Conservation (phyloP, 2,888 invertebrate genomes). For the Scrobipalpa atriplicella region DNA sequence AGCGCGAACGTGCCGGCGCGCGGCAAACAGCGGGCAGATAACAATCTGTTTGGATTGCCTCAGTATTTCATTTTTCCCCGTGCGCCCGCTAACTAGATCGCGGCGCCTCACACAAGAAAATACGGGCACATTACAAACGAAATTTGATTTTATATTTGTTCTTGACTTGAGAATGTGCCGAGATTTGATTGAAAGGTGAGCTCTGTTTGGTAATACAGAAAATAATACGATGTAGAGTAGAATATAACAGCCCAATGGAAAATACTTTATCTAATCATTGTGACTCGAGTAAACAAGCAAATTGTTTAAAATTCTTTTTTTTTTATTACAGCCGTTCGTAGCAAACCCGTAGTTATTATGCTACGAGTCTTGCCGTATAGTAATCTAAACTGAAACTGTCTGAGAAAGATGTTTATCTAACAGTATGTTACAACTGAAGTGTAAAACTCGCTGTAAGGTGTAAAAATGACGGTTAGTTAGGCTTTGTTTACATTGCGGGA, state of each 20-base stretch:
- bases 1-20: conserved; percentile 78
- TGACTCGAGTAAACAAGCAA: too few species aligned
- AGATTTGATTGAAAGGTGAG: background rate
- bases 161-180: conserved; percentile 28
- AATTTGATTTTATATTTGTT: conserved; percentile 50
- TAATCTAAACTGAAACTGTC: background rate
- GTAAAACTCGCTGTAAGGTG: conserved; percentile 36
- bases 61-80: conserved; percentile 82
- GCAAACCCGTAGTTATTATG: background rate
- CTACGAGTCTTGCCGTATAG: background rate
- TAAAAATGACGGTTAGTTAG: conserved; percentile 71
- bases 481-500: conserved; percentile 57
- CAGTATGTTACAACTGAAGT: background rate
- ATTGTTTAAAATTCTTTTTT: too few species aligned
- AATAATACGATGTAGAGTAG: too few species aligned
- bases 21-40: conserved; percentile 82
- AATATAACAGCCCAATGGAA: too few species aligned
- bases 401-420: background rate
- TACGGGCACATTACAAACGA: conserved; percentile 70
- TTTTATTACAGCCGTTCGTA: background rate
- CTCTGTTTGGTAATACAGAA: background rate
- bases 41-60: conserved; percentile 83
- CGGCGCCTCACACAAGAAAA: conserved; percentile 64
- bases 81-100: conserved; percentile 77
- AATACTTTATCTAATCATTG: too few species aligned